Conservation (phyloP, 2,113 vertebrate species). For the Brachirus orientalis region DNA sequence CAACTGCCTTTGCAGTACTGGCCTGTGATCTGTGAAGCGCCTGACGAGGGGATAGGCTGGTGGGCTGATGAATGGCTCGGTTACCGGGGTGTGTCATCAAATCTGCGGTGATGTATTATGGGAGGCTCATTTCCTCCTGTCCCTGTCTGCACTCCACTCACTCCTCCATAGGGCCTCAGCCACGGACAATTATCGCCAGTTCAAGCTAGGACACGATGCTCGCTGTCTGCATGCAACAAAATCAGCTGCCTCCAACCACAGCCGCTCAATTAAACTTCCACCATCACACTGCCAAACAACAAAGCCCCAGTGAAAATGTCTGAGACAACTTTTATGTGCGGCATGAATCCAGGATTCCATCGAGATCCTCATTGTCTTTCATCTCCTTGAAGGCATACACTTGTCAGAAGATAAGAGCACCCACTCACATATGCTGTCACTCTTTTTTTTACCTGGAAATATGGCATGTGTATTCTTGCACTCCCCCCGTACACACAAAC, state of each 20-base stretch:
- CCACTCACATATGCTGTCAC: conserved; percentile 59
- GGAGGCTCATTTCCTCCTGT: conserved; percentile 64
- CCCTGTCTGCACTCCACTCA: conserved; percentile 39
- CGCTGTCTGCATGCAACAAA: conserved; percentile 44
- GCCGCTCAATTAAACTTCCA: conserved; percentile 61
- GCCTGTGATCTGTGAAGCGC: conserved; percentile 28
- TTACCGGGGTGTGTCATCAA: conserved; percentile 70
- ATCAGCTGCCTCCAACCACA: conserved; percentile 54
- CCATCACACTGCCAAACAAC: conserved; percentile 55
- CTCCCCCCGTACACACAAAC: conserved; percentile 3
- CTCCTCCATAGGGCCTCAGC: conserved; percentile 37
- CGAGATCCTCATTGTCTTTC: conserved; percentile 49
- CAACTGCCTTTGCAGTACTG: conserved; percentile 22
- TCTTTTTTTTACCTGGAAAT: conserved; percentile 59
- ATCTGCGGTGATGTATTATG: conserved; percentile 68
- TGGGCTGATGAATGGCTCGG: conserved; percentile 59
- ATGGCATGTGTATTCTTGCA: conserved; percentile 3
- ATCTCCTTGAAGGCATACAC: conserved; percentile 53
- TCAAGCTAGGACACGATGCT: conserved; percentile 53
- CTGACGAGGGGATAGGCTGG: conserved; percentile 25
- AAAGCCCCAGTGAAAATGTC: conserved; percentile 33
- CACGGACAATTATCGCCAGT: conserved; percentile 52
- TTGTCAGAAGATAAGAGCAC: conserved; percentile 59
- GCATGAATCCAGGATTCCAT: conserved; percentile 51
- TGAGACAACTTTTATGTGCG: conserved; percentile 40